Evolutionary conservation across 2,113 vertebrate genomes (phyloP), one percentile per base, ranked within the genome.

Genomic region (Malaclemys terrapin): DNA sequence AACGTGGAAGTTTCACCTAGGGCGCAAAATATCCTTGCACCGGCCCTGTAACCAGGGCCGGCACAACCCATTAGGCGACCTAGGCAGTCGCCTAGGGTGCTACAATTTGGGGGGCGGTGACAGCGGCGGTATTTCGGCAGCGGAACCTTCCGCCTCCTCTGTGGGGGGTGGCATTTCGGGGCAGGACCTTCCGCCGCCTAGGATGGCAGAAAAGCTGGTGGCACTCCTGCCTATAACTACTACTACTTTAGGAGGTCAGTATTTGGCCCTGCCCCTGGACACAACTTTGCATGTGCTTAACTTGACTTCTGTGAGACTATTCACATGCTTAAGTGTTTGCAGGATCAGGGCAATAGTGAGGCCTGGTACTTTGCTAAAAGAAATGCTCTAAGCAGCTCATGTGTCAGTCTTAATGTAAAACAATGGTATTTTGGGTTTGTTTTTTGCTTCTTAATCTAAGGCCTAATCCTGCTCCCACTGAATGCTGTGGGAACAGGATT

Each of bases 361-460:
- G 59, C 72, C 38, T 65, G 85, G 85, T 84, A 94, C 75, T 96
- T 92, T 84, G 69, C 69, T 88, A 86, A 87, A 45, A 75, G 88
- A 69, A 92, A 90, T 95, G 82, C 62, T 94, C 85, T 91, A 89
- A 97, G 93, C 85, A 88, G 95, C 87, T 93, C 95, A 69, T 89
- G 87, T 81, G 50, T 89, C 91, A 96, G 53, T 91, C 94, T 76
- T 76, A 1, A 0, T 91, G 93, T 89, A 96, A 95, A 96, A 97
- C 96, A 97, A 96, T 95, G 91, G 89, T 83, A 80, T 94, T 97
- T 92, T n/a, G 35, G 65, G 35, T n/a, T n/a, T 69, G 35, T 20
- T 69, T 69, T 69, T n/a, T 97, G 95, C 97, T 89, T 93, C 93
- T 94, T 89, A 65, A 83, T 49, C 80, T 83, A 0, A 2, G 84